A percentile compares a stretch with the other conserved stretches of the same genome.
These are phyloP conservation scores for Hipparchia sbordonii DNA, from an alignment of 2,888 invertebrate species.

Conservation along the genomic window DNA sequence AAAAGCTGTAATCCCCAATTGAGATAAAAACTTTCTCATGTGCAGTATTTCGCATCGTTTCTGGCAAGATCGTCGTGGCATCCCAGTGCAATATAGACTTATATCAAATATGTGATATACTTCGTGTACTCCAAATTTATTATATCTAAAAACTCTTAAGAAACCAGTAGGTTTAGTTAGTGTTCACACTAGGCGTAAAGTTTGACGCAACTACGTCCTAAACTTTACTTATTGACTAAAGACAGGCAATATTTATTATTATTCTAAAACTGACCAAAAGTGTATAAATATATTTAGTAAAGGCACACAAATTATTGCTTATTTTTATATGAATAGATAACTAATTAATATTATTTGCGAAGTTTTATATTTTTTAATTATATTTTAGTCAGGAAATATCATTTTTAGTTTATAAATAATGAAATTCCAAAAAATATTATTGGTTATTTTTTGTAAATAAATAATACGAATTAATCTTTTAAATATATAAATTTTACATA, in stretches of 20 bases:
- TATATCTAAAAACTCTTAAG: too few species aligned
- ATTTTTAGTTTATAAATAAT: not conserved
- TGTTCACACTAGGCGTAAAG: too few species aligned
- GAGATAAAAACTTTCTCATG: not conserved
- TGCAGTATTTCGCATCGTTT: not conserved
- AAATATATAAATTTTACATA: too few species aligned
- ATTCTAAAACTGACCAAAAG: slow-evolving; percentile 45
- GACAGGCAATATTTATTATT: not conserved
- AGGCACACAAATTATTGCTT: slow-evolving; percentile 38
- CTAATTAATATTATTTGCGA: not conserved
- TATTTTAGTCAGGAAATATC: not conserved
- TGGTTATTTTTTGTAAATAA: not conserved
- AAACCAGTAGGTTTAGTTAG: too few species aligned
- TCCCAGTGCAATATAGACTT: not conserved
- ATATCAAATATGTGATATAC: not conserved
- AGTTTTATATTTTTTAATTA: not conserved
- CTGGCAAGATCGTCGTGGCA: not conserved
- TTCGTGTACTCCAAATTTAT: slow-evolving; percentile 8
- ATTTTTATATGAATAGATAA: slow-evolving; percentile 14
- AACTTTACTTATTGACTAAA: not conserved
- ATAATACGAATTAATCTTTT: too few species aligned
- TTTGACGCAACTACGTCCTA: not conserved
- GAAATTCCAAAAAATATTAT: not conserved
- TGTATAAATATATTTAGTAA: slow-evolving; percentile 33
- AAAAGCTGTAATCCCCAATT: not conserved